Conservation (phyloP, 2,797 vertebrate species). For the Labroides dimidiatus region DNA sequence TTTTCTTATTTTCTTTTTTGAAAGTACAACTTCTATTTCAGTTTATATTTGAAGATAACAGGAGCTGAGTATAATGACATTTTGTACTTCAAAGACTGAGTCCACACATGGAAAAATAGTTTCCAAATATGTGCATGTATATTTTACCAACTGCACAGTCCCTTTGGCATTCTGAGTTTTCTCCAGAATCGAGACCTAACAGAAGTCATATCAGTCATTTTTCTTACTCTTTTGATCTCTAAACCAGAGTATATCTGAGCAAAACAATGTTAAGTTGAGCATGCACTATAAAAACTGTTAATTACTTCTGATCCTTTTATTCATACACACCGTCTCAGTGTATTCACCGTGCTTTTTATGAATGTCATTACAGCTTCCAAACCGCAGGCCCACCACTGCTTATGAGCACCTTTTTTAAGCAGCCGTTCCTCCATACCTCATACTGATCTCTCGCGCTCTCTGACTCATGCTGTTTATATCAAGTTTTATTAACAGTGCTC, state of each 20-base stretch:
- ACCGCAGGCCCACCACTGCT: slow-evolving; percentile 64
- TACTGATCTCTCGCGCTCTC: slow-evolving; percentile 35
- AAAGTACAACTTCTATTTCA: slow-evolving; percentile 20
- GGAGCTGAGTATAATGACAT: slow-evolving; percentile 3
- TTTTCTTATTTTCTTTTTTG: too few relatives aligned
- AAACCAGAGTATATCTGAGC: slow-evolving; percentile 23
- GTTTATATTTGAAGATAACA: slow-evolving; percentile 1
- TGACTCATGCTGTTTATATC: slow-evolving; percentile 46
- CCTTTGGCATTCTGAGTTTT: background rate
- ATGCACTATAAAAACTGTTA: slow-evolving; percentile 35
- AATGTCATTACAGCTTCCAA: slow-evolving; percentile 73
- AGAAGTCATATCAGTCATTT: slow-evolving; percentile 1
- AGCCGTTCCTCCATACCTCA: slow-evolving; percentile 64
- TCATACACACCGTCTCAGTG: slow-evolving; percentile 50
- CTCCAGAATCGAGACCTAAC: slow-evolving; percentile 9
- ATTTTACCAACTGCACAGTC: slow-evolving; percentile 13
- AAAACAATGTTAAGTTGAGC: slow-evolving; percentile 18
- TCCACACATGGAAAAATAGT: slow-evolving; percentile 7
- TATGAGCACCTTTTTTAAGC: slow-evolving; percentile 62
- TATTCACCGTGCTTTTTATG: slow-evolving; percentile 63
- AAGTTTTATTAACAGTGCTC: slow-evolving; percentile 55
- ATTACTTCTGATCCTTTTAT: slow-evolving; percentile 51
- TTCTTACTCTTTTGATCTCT: slow-evolving; percentile 3
- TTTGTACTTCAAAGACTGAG: slow-evolving; percentile 18
- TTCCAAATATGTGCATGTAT: slow-evolving; percentile 32